phyloP scores from a whole-genome alignment of 2,113 vertebrate species.

The Australoheros scitulus region DNA sequence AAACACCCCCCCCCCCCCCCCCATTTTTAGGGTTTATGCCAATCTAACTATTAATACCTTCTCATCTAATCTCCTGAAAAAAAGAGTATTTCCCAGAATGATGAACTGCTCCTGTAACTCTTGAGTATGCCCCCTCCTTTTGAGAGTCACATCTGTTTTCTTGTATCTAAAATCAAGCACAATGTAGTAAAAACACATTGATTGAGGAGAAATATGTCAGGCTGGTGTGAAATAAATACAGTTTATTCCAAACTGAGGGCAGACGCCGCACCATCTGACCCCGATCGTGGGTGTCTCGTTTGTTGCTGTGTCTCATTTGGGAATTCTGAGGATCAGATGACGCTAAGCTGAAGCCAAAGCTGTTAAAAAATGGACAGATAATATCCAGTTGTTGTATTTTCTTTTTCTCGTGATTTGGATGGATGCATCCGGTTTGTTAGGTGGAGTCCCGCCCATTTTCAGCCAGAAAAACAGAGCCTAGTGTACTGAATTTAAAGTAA shows the following conservation, averaged over 20 bases:
- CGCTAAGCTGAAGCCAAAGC: slow-evolving; percentile 45
- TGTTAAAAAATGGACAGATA: slow-evolving; percentile 8
- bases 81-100: not conserved
- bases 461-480: not conserved
- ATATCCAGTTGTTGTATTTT: not conserved
- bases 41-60: not conserved
- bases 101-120: not conserved
- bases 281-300: not conserved
- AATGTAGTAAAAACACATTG: not conserved
- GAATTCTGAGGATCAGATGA: not conserved
- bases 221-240: not conserved
- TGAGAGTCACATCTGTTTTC: not conserved
- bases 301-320: slow-evolving; percentile 18
- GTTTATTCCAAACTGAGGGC: not conserved
- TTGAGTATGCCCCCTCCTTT: not conserved
- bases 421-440: not conserved
- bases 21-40: not conserved
- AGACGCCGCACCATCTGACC: not conserved
- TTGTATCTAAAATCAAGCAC: not conserved
- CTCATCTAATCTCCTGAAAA: not conserved
- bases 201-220: not conserved
- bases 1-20: not conserved
- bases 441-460: not conserved
- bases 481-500: not conserved
- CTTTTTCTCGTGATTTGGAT: slow-evolving; percentile 9